These are phyloP conservation scores for Antitype chi DNA, from an alignment of 2,888 invertebrate species.

Conservation along the genomic window DNA sequence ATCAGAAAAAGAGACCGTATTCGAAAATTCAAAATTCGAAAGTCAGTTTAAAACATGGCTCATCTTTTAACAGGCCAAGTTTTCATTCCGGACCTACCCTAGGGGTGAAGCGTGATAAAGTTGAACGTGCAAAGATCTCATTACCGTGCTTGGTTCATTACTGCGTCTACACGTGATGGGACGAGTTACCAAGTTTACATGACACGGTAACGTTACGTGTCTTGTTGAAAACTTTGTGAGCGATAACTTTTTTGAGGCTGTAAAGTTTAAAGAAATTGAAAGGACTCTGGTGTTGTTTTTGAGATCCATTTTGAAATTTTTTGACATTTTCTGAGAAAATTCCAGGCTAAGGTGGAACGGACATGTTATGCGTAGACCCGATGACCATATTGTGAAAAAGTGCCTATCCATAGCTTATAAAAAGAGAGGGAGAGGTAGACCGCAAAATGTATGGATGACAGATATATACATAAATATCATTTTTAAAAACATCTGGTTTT, in stretches of 20 bases:
- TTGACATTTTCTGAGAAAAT: too few species aligned
- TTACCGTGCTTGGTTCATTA: conserved; percentile 74
- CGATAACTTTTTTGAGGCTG: conserved; percentile 19
- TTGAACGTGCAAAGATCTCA: conserved; percentile 79
- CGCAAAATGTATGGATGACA: too few species aligned
- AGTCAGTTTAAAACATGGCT: conserved; percentile 57
- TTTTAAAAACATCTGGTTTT: neutral
- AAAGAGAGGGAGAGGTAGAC: too few species aligned
- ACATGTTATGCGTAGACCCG: too few species aligned
- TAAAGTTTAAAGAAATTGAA: neutral
- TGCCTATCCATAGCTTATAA: too few species aligned
- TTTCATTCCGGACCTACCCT: conserved; percentile 51
- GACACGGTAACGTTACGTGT: conserved; percentile 45
- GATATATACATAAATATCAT: neutral
- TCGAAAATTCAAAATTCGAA: conserved; percentile 38
- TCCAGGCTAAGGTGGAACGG: too few species aligned
- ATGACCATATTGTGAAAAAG: too few species aligned
- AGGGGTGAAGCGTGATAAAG: conserved; percentile 65
- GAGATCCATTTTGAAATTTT: neutral
- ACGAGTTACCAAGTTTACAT: conserved; percentile 58
- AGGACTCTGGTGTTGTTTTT: neutral
- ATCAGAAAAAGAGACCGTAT: conserved; percentile 1
- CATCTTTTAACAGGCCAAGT: conserved; percentile 59
- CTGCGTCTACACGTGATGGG: conserved; percentile 66
- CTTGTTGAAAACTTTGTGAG: conserved; percentile 38